A percentile compares a stretch with the other conserved stretches of the same genome.
phyloP scores from a whole-genome alignment of 1,140 invertebrate species.

The Chymomyza costata region DNA sequence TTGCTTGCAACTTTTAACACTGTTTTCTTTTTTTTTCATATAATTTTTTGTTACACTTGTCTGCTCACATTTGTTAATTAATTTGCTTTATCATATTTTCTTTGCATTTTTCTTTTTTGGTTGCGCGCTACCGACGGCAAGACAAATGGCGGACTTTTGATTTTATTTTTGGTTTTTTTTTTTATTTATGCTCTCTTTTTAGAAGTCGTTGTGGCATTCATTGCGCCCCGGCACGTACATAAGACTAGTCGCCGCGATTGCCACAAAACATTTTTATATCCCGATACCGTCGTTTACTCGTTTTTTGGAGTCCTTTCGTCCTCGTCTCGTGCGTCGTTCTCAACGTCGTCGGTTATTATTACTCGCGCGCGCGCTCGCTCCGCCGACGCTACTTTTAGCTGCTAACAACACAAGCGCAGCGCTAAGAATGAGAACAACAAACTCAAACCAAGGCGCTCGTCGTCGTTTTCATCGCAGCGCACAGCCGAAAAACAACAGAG shows the following conservation, averaged over 20 bases:
- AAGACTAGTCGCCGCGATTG: slow-evolving; percentile 71
- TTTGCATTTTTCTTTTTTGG: slow-evolving; percentile 11
- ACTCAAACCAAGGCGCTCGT: slow-evolving; percentile 33
- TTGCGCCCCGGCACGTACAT: slow-evolving; percentile 74
- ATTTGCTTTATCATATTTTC: too few relatives aligned
- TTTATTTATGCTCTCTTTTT: too few relatives aligned
- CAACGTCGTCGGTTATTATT: slow-evolving; percentile 14
- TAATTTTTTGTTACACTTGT: slow-evolving; percentile 44
- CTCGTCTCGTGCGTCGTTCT: slow-evolving; percentile 28
- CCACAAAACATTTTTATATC: slow-evolving; percentile 75
- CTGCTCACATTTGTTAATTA: slow-evolving; percentile 1
- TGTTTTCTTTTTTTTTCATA: slow-evolving; percentile 24
- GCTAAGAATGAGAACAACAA: slow-evolving; percentile 66
- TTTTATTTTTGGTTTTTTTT: too few relatives aligned
- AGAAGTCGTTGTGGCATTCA: slow-evolving; percentile 61
- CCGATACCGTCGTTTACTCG: slow-evolving; percentile 46
- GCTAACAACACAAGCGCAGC: slow-evolving; percentile 58
- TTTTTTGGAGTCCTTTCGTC: slow-evolving; percentile 18
- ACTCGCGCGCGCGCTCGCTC: slow-evolving; percentile 24
- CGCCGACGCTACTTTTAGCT: slow-evolving; percentile 31
- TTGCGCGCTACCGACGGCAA: slow-evolving; percentile 5
- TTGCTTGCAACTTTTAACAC: slow-evolving; percentile 2
- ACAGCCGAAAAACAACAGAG: slow-evolving; percentile 45
- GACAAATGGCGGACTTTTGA: slow-evolving; percentile 12
- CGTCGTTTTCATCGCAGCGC: slow-evolving; percentile 37